A percentile compares a stretch with the other conserved stretches of the same genome.
phyloP scores from a whole-genome alignment of 2,113 vertebrate genomes.

The Elgaria multicarinata region DNA sequence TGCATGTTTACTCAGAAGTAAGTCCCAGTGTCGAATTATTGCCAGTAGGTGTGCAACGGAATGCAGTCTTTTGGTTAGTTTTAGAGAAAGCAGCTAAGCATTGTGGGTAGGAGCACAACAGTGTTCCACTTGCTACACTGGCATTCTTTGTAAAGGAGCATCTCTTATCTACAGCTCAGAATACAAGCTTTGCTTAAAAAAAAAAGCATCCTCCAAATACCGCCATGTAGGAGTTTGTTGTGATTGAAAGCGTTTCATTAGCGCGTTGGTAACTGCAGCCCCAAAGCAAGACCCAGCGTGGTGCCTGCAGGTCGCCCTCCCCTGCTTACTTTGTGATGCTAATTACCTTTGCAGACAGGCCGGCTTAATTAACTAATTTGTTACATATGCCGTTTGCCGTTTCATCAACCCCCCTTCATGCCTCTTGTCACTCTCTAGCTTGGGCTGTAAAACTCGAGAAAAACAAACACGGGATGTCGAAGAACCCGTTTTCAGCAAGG shows the following conservation, averaged over 20 bases:
- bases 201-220: constrained; percentile 10
- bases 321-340: constrained; percentile 11
- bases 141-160: not conserved
- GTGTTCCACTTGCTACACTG: not conserved
- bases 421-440: constrained; percentile 5
- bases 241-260: not conserved
- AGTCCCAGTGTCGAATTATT: not conserved
- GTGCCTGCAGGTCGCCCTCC: rapidly evolving
- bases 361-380: constrained; percentile 44
- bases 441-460: constrained; percentile 2
- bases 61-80: not conserved
- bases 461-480: not conserved
- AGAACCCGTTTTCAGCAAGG: constrained; percentile 42
- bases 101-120: not conserved
- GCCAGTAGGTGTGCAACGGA: not conserved
- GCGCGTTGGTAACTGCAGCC: not conserved
- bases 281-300: not conserved
- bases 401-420: not conserved
- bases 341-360: constrained; percentile 20
- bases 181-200: not conserved
- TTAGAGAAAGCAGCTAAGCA: not conserved
- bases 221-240: not conserved
- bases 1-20: not conserved
- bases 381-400: constrained; percentile 33
- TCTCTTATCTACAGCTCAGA: not conserved